Conservation (phyloP, 1,140 invertebrate genomes). For the Conus ventricosus region DNA sequence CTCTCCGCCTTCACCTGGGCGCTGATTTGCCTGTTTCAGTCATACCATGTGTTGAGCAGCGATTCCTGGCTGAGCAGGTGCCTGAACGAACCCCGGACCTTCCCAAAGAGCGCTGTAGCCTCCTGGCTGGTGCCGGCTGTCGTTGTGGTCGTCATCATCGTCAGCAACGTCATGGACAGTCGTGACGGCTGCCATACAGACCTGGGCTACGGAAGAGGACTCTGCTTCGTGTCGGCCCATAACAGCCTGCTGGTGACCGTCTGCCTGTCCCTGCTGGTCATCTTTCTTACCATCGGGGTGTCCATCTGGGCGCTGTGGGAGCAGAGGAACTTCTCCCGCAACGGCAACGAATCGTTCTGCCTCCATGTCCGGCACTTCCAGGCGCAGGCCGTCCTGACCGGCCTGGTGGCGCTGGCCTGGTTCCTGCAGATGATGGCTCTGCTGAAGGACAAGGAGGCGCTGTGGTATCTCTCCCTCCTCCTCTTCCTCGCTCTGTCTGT, state of each 20-base stretch:
- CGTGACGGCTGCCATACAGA: not conserved
- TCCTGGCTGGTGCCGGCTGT: not conserved
- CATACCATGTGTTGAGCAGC: not conserved
- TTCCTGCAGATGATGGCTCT: conserved; percentile 74
- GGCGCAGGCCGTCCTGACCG: conserved; percentile 76
- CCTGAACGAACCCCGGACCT: not conserved
- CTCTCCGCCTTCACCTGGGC: conserved; percentile 23
- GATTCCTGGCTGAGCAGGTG: not conserved
- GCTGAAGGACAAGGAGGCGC: conserved; percentile 47
- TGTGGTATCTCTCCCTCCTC: conserved; percentile 72
- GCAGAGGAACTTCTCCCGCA: not conserved
- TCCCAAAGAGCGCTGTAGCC: not conserved
- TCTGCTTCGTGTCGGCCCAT: conserved; percentile 18
- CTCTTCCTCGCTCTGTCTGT: conserved; percentile 74
- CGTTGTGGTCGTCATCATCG: conserved; percentile 1
- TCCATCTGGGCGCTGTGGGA: not conserved
- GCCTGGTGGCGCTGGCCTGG: conserved; percentile 78
- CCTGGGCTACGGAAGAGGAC: conserved; percentile 17
- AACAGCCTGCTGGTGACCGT: not conserved
- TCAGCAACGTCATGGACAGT: not conserved
- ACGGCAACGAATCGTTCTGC: no score
- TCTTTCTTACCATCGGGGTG: not conserved
- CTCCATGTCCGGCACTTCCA: not conserved
- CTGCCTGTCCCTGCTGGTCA: not conserved
- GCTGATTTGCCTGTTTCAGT: not conserved